Percentiles rank a stretch among this genome's conserved stretches.
These are phyloP conservation scores for Monochamus alternatus DNA, from an alignment of 2,888 invertebrate species.

Conservation along the genomic window DNA sequence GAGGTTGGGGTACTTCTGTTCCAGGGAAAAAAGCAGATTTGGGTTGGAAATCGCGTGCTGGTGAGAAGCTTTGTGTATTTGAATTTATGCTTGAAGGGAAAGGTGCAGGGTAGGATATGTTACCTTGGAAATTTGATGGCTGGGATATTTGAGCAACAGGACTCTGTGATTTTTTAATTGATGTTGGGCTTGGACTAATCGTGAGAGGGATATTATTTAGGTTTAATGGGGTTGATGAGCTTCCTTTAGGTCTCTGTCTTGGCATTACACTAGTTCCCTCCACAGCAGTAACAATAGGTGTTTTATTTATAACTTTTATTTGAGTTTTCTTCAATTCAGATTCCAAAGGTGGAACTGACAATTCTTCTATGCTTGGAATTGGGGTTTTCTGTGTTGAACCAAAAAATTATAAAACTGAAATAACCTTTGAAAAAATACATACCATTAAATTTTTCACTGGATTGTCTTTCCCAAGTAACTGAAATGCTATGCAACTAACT, in stretches of 20 bases:
- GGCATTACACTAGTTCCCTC: slow-evolving; percentile 89
- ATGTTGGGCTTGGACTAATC: slow-evolving; percentile 74
- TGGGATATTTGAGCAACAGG: slow-evolving; percentile 58
- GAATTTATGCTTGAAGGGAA: slow-evolving; percentile 48
- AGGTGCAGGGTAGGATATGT: slow-evolving; percentile 51
- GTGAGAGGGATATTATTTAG: slow-evolving; percentile 72
- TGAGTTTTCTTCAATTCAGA: slow-evolving; percentile 78
- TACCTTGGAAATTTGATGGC: slow-evolving; percentile 49
- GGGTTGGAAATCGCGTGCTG: slow-evolving; percentile 59
- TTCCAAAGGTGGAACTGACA: slow-evolving; percentile 80
- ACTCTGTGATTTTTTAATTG: slow-evolving; percentile 68
- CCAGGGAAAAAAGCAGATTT: slow-evolving; percentile 54
- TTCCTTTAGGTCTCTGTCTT: slow-evolving; percentile 85
- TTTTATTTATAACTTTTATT: slow-evolving; percentile 65
- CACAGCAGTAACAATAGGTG: slow-evolving; percentile 71
- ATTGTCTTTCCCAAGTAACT: slow-evolving; percentile 80
- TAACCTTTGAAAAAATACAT: slow-evolving; percentile 62
- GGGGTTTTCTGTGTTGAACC: slow-evolving; percentile 76
- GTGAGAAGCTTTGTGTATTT: slow-evolving; percentile 51
- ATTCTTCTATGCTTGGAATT: slow-evolving; percentile 77
- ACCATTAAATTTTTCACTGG: slow-evolving; percentile 88
- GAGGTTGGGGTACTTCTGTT: slow-evolving; percentile 64
- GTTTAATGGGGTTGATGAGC: slow-evolving; percentile 68
- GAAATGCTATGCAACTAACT: slow-evolving; percentile 83
- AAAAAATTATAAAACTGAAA: background rate